Base-by-base conservation (phyloP, 23 tunicate species). In the Trididemnum clinides region DNA sequence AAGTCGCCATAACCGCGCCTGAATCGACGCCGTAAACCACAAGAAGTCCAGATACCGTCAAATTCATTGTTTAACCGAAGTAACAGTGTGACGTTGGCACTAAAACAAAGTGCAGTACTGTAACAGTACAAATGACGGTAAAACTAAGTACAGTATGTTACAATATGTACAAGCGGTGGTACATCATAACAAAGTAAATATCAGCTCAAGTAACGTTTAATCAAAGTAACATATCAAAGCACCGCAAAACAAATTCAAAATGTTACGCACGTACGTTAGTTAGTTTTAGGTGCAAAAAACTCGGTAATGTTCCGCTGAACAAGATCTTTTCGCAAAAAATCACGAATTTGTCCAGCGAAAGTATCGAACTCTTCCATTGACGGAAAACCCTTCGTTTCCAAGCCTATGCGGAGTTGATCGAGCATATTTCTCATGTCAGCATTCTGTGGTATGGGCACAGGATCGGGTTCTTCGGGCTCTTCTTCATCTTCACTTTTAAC, bases 261-360 rank as follows among this genome's bases (percentile, higher is more conserved):
- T 74, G 29, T 74, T 32, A 35, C 62, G 62, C 81, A 74, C 59
- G 81, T 6, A 37, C 31, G 62, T 74, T 74, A 74, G 62, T 74
- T 74, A 74, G 81, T 74, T 74, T 78, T 78, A 51, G 69, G 36
- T 51, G 84, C 71, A 78, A 51, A 78, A 78, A 78, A 51, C 66
- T 78, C 35, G 69, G 77, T 82, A 1, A 65, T 65, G 77, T 82
- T 29, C n/a, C 57, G 86, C 77, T 82, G 77, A 64, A 58, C 79
- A 82, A 82, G 77, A 82, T 82, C 86, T 64, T 82, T 82, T 65
- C 57, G 86, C 86, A 82, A 82, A 65, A 82, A 64, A 82, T 82
- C 86, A 65, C 77, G 77, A 82, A 64, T 82, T 82, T 82, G 51
- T 64, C 77, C 86, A 65, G 86, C 86, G 38, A 66, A 82, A 39